phyloP scores from a whole-genome alignment of 2,113 vertebrate genomes.

The Actinemys pallida region DNA sequence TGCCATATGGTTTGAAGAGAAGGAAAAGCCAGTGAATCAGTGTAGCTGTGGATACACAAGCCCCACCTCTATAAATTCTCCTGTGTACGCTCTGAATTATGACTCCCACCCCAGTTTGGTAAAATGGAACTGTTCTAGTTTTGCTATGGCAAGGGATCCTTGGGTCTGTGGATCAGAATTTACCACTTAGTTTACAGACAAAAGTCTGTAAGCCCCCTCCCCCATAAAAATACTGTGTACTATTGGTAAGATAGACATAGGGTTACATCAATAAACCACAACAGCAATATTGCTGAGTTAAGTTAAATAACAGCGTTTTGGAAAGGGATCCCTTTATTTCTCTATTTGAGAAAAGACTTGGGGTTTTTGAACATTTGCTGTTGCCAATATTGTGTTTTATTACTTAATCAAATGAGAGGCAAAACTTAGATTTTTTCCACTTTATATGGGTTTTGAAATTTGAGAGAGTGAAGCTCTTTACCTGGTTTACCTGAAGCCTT shows the following conservation, averaged over 20 bases:
- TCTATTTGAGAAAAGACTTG: not conserved
- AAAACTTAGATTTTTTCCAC: not conserved
- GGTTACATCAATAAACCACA: not conserved
- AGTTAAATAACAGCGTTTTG: not conserved
- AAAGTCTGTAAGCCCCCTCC: no score
- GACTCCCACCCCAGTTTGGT: fast-evolving
- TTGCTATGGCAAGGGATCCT: not conserved
- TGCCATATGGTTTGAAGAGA: fast-evolving
- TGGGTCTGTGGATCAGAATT: not conserved
- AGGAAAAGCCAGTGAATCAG: fast-evolving
- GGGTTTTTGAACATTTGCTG: not conserved
- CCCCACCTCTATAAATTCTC: not conserved
- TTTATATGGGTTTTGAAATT: not conserved
- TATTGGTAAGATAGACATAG: not conserved
- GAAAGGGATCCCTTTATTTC: not conserved
- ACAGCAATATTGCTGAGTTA: not conserved
- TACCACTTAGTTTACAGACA: not conserved
- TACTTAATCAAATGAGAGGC: not conserved
- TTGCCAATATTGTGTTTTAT: not conserved
- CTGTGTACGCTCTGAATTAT: not conserved
- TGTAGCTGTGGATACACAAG: not conserved
- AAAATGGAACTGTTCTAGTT: fast-evolving
- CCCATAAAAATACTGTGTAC: not conserved
- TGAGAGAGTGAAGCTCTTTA: not conserved
- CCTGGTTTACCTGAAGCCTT: not conserved